phyloP scores from a whole-genome alignment of 2,113 vertebrate genomes.

The Apus apus region DNA sequence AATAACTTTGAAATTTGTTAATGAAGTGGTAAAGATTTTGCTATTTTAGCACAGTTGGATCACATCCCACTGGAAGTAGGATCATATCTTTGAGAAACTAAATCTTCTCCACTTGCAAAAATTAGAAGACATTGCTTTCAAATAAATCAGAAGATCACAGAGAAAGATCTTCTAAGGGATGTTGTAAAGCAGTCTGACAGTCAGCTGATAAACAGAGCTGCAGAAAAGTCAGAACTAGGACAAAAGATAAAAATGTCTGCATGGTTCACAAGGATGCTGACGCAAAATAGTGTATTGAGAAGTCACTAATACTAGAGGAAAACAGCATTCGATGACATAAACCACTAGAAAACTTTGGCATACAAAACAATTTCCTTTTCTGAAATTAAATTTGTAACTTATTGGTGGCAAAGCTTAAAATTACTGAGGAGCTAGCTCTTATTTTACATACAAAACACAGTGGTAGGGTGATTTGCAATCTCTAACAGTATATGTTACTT shows the following conservation, averaged over 20 bases:
- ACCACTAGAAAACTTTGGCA: constrained; percentile 28
- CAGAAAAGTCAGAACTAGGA: constrained; percentile 16
- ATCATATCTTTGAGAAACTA: neutral
- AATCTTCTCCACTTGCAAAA: neutral
- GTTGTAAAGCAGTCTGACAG: constrained; percentile 6
- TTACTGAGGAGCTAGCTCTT: neutral
- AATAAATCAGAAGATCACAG: neutral
- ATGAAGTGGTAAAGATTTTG: neutral
- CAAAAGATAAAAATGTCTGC: neutral
- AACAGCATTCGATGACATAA: neutral
- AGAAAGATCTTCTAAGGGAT: neutral
- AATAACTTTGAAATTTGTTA: neutral
- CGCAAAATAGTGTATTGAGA: neutral
- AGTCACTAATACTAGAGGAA: neutral
- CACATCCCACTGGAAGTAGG: neutral
- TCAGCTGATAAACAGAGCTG: constrained; percentile 19
- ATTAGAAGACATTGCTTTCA: neutral
- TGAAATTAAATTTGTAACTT: constrained; percentile 1
- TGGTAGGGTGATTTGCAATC: neutral
- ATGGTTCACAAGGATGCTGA: neutral
- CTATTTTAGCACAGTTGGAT: neutral
- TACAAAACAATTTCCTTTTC: neutral
- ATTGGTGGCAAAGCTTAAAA: neutral
- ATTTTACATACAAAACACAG: neutral
- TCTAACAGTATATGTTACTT: neutral